Base-by-base conservation (phyloP, 2,888 invertebrate species). In the Drosophila sordidula region DNA sequence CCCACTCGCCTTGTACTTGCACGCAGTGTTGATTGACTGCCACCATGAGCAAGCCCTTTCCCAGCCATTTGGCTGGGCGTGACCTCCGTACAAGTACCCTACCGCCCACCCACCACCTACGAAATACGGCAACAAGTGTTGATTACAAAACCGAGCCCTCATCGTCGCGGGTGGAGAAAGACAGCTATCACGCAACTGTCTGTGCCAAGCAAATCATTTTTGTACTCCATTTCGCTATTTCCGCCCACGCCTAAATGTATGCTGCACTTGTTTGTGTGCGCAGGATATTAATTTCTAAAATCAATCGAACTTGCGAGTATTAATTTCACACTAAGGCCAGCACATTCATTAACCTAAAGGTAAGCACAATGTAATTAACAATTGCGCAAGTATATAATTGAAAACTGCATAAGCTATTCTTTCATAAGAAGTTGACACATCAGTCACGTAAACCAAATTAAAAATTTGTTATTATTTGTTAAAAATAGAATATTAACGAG, bases 11-110 rank as follows among this genome's bases (percentile, higher is more conserved):
- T 9, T 9, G 29, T 29, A 45, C 34, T 36, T 44, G 49, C 41
- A 54, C 36, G 34, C 39, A 42, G 16, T 49, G 61, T 56, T 67
- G 67, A 67, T 56, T 70, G 67, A 67, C 55, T 70, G 67, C 18
- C 50, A 38, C 11, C 42, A 6, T 22, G 34, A 50, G 36, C 46
- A 29, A 26, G 6, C 26, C 26, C 39, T 22, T 14, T 12, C 46
- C n/a, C 14, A 55, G 41, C 36, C 44, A 6, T 8, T 8, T 8
- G 26, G 8, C 26, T 29, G 8, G 8, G 26, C 26, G 26, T 8
- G 8, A 1, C 26, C 26, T 6, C 26, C 6, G 8, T 29, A 8
- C 26, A 6, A 29, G 9, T 34, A 34, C 12, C 34, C 41, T 1
- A 18, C 62, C n/a, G 25, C 32, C 16, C 3, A 25, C 34, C 12